These are phyloP conservation scores for Uropsilus gracilis DNA, from an alignment of 2,113 vertebrate genomes.

Conservation along the genomic window DNA sequence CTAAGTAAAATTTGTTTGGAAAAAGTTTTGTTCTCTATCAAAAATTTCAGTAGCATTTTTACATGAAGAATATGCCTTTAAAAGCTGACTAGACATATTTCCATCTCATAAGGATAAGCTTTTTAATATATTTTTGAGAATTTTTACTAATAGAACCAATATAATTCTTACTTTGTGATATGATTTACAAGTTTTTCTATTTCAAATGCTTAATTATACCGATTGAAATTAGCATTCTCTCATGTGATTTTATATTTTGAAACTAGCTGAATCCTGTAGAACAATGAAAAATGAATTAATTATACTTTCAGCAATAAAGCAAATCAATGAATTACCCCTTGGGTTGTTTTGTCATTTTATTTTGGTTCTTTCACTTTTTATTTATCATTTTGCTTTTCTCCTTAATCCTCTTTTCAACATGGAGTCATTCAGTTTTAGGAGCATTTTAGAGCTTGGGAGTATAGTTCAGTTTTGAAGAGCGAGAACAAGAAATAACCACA, in stretches of 20 bases:
- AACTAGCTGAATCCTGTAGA: neutral
- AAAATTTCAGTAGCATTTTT: neutral
- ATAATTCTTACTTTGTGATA: neutral
- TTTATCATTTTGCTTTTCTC: neutral
- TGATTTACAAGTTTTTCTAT: neutral
- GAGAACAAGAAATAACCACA: neutral
- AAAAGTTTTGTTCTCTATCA: neutral
- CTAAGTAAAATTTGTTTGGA: neutral
- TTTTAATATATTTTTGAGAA: neutral
- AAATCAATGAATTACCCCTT: neutral
- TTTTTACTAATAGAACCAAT: neutral
- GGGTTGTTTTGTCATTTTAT: neutral
- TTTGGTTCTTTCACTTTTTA: neutral
- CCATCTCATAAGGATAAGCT: neutral
- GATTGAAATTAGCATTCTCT: neutral
- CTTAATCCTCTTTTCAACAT: neutral
- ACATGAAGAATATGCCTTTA: neutral
- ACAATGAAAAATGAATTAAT: slow-evolving; percentile 6
- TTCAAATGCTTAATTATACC: neutral
- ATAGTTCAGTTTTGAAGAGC: neutral
- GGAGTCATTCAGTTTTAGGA: neutral
- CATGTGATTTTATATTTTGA: neutral
- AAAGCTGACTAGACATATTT: neutral
- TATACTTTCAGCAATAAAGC: neutral
- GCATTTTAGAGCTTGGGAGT: neutral